phyloP scores from a whole-genome alignment of 2,797 vertebrate species.

The Anguilla obscura region DNA sequence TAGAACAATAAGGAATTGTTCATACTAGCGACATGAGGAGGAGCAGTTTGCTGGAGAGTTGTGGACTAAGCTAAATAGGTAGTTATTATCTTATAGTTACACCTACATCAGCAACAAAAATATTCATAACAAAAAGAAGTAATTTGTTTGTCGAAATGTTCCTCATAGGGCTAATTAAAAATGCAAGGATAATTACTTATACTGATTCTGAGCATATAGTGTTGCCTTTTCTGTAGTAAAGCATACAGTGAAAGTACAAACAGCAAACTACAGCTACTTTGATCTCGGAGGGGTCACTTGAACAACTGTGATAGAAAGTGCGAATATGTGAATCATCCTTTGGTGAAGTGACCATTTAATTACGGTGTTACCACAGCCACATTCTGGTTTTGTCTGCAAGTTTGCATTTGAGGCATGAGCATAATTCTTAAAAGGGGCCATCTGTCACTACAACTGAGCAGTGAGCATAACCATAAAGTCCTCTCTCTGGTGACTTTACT shows the following conservation, averaged over 20 bases:
- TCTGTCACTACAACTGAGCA: background rate
- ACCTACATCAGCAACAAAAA: background rate
- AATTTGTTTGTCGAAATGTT: background rate
- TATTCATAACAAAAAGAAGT: background rate
- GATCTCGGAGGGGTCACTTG: background rate
- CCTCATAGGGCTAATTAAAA: background rate
- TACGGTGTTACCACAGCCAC: background rate
- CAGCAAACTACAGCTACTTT: background rate
- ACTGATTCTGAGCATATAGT: background rate
- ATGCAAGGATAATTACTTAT: background rate
- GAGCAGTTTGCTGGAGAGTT: background rate
- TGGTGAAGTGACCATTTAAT: background rate
- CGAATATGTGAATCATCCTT: background rate
- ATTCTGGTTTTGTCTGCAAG: background rate
- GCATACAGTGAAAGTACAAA: background rate
- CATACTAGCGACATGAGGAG: background rate
- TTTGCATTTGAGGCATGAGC: background rate
- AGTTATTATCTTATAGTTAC: background rate
- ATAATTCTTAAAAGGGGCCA: background rate
- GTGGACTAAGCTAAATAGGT: background rate
- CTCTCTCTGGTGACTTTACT: background rate
- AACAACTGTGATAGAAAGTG: background rate
- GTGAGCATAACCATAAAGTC: background rate
- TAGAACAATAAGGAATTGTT: background rate
- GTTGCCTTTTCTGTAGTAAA: background rate